Conservation (phyloP, 2,113 vertebrate species). For the Aegotheles bennettii region DNA sequence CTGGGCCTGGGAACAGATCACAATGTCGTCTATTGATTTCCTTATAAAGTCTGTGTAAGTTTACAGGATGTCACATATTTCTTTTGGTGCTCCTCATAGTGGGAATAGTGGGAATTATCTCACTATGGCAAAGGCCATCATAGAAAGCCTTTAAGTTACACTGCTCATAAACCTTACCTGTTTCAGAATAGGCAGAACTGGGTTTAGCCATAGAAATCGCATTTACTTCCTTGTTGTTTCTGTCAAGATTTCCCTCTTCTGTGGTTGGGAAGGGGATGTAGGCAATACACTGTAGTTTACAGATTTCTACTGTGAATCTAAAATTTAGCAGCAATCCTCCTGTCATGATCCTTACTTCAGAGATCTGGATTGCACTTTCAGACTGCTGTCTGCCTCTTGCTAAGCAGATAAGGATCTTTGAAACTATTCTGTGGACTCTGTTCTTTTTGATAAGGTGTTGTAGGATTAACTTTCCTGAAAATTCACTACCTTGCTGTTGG, state of each 20-base stretch:
- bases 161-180: not conserved
- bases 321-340: not conserved
- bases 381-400: not conserved
- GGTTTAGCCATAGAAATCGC: not conserved
- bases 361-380: not conserved
- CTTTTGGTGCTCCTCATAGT: not conserved
- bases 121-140: not conserved
- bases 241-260: not conserved
- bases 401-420: not conserved
- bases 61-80: not conserved
- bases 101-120: not conserved
- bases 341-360: not conserved
- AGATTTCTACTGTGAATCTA: not conserved
- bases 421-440: not conserved
- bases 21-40: not conserved
- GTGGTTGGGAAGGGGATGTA: not conserved
- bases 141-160: not conserved
- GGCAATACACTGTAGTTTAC: not conserved
- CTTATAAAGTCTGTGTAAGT: not conserved
- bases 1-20: not conserved
- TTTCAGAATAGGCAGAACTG: not conserved
- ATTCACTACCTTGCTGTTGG: not conserved
- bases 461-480: not conserved
- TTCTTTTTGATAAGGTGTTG: not conserved
- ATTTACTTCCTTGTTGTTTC: not conserved